Evolutionary conservation across 2,888 invertebrate species (phyloP).

Genomic region (Nomada hirtipes): DNA sequence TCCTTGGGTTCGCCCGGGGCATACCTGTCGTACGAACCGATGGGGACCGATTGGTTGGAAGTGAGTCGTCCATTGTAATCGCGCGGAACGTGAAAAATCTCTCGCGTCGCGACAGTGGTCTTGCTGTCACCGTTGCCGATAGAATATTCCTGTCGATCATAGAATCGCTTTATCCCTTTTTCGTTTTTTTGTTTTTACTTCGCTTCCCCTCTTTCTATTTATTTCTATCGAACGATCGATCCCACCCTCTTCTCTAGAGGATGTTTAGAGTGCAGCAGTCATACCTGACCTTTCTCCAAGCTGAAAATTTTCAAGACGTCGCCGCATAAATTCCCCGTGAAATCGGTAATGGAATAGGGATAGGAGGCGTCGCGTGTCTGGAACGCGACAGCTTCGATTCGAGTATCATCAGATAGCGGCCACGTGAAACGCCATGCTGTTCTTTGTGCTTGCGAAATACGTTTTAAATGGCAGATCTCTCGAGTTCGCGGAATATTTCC

Average conservation of each 20-base stretch:
- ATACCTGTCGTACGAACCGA: slow-evolving; percentile 20
- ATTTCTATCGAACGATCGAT: slow-evolving; percentile 2
- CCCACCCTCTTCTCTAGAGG: background rate
- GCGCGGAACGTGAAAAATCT: slow-evolving; percentile 29
- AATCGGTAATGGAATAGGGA: slow-evolving; percentile 14
- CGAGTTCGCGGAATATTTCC: background rate
- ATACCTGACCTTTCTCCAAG: background rate
- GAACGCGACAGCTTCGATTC: slow-evolving; percentile 6
- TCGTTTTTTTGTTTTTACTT: too few relatives aligned
- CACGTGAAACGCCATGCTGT: background rate
- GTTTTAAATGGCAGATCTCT: background rate
- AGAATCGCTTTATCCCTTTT: background rate
- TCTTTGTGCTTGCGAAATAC: background rate
- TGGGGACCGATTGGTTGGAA: slow-evolving; percentile 54
- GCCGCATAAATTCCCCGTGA: slow-evolving; percentile 2
- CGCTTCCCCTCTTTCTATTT: background rate
- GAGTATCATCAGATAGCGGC: background rate
- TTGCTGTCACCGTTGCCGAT: background rate
- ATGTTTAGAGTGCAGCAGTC: background rate
- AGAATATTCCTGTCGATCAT: background rate
- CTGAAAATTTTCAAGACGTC: background rate
- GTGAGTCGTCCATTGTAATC: slow-evolving; percentile 39
- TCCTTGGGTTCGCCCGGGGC: slow-evolving; percentile 40
- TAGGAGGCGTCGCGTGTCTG: background rate
- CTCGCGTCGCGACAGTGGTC: slow-evolving; percentile 1